These are phyloP conservation scores for Chelmon rostratus DNA, from an alignment of 2,797 vertebrate genomes.

Conservation along the genomic window DNA sequence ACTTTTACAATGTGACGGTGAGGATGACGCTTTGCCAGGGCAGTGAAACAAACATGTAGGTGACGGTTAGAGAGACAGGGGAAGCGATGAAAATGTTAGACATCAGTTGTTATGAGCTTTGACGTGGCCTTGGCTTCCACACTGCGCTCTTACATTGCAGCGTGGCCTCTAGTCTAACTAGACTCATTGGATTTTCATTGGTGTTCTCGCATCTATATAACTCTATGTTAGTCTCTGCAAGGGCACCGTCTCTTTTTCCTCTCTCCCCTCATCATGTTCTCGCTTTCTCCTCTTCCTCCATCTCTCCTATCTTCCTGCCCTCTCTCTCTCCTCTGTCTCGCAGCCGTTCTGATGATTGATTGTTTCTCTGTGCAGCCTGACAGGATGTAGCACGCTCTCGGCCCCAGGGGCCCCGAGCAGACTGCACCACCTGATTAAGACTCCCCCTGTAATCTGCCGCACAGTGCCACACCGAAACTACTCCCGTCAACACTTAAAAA, in stretches of 20 bases:
- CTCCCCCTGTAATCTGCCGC: constrained; percentile 92
- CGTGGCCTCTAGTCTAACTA: constrained; percentile 84
- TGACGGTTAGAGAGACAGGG: constrained; percentile 82
- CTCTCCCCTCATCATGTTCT: constrained; percentile 48
- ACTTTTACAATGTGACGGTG: constrained; percentile 70
- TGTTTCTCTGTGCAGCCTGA: constrained; percentile 94
- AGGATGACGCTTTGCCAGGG: constrained; percentile 63
- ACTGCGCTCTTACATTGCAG: constrained; percentile 83
- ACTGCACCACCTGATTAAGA: constrained; percentile 95
- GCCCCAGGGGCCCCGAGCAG: constrained; percentile 91
- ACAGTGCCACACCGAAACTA: constrained; percentile 86
- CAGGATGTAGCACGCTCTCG: constrained; percentile 91
- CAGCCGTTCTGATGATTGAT: constrained; percentile 94
- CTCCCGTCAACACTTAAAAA: constrained; percentile 80
- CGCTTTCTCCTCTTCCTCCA: constrained; percentile 61
- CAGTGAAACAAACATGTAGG: constrained; percentile 75
- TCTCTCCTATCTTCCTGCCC: constrained; percentile 72
- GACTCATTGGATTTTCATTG: constrained; percentile 93
- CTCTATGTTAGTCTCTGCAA: constrained; percentile 62
- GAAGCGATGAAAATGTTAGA: constrained; percentile 82
- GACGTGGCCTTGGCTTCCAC: constrained; percentile 82
- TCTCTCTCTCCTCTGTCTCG: constrained; percentile 80
- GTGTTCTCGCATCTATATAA: constrained; percentile 57
- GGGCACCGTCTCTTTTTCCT: constrained; percentile 55
- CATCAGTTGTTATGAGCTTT: constrained; percentile 85